phyloP scores from a whole-genome alignment of 2,888 invertebrate genomes.

The Diarsia mendica region DNA sequence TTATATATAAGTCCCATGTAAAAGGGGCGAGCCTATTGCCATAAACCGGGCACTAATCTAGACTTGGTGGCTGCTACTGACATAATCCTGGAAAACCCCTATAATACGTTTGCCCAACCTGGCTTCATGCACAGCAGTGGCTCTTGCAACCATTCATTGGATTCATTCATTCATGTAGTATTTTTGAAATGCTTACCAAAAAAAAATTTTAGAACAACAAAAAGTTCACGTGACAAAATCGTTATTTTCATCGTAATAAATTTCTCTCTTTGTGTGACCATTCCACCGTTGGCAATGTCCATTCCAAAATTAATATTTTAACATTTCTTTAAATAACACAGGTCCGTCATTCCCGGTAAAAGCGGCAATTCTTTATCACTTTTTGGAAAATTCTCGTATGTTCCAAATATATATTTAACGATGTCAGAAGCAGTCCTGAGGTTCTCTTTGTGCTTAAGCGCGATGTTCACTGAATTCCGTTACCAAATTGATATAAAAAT shows the following conservation, averaged over 20 bases:
- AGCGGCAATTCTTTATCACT: background rate
- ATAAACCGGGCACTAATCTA: no score
- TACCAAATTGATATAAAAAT: slow-evolving; percentile 26
- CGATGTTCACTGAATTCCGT: slow-evolving; percentile 21
- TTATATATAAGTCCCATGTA: no score
- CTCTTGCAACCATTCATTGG: background rate
- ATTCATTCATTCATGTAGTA: background rate
- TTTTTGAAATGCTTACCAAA: background rate
- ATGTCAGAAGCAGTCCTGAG: slow-evolving; percentile 26
- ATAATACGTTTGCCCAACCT: no score
- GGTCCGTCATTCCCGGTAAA: background rate
- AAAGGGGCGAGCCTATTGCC: no score
- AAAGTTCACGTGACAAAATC: background rate
- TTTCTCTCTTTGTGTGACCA: background rate
- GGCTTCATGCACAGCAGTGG: no score
- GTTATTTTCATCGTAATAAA: background rate
- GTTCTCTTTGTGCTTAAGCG: slow-evolving; percentile 29
- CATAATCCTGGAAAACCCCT: no score
- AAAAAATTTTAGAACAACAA: background rate
- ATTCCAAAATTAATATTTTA: background rate
- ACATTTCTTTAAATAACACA: background rate
- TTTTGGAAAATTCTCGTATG: slow-evolving; percentile 10
- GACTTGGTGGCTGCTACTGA: no score
- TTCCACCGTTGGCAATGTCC: background rate
- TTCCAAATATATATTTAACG: slow-evolving; percentile 24